Conservation (phyloP, 2,888 invertebrate species). For the Frankliniella intonsa region DNA sequence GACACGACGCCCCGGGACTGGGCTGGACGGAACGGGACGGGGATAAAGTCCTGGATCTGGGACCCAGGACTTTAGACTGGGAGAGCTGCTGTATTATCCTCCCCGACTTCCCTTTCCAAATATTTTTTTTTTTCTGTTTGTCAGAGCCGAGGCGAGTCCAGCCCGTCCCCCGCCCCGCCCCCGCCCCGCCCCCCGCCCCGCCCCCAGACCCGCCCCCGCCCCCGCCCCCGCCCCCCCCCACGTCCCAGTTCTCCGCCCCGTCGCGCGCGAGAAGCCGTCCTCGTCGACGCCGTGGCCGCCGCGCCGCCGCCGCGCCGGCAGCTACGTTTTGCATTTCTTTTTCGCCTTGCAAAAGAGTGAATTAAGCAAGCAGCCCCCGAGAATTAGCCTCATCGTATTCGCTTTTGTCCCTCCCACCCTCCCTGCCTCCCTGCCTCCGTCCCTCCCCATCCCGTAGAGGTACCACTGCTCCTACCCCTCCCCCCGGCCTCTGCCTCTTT, state of each 20-base stretch:
- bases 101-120: too few species aligned
- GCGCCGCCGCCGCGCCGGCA: not conserved
- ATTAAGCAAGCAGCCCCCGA: slow-evolving; percentile 24
- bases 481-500: too few species aligned
- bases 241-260: not conserved
- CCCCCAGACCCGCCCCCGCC: not conserved
- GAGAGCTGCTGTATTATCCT: too few species aligned
- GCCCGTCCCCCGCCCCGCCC: too few species aligned
- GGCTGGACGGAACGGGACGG: too few species aligned
- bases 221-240: not conserved
- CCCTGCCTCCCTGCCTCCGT: not conserved
- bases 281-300: not conserved
- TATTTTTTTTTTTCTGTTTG: too few species aligned
- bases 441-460: not conserved
- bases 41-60: too few species aligned
- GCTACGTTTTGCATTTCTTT: slow-evolving; percentile 13
- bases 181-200: not conserved
- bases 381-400: slow-evolving; percentile 20
- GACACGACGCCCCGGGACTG: not conserved
- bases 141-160: too few species aligned
- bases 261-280: not conserved
- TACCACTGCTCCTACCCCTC: too few species aligned
- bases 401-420: not conserved
- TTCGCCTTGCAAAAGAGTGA: slow-evolving; percentile 24
- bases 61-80: too few species aligned